Evolutionary conservation across 2,113 vertebrate species (phyloP).

Genomic region (Seriola aureovittata): DNA sequence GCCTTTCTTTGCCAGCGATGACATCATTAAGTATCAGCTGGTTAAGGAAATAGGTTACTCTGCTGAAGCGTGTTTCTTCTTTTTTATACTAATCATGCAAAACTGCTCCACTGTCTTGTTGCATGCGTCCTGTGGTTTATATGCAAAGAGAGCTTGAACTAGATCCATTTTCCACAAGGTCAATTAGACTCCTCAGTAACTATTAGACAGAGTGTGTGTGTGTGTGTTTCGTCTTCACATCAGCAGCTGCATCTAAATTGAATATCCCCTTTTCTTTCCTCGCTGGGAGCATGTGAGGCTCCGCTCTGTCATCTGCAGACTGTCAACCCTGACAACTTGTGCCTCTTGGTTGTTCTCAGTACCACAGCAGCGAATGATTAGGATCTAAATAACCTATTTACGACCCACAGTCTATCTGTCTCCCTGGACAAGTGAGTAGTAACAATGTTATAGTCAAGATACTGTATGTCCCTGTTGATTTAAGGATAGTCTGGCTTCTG

Average conservation of each 20-base stretch:
- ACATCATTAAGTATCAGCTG: background rate
- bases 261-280: conserved; percentile 6
- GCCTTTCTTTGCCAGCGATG: background rate
- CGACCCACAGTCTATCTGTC: conserved; percentile 8
- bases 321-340: conserved; percentile 26
- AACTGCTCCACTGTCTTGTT: background rate
- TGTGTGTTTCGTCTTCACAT: conserved; percentile 10
- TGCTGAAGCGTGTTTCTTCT: background rate
- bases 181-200: background rate
- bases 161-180: background rate
- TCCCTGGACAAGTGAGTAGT: background rate
- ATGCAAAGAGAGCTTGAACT: background rate
- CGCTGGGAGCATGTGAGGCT: conserved; percentile 18
- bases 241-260: conserved; percentile 29
- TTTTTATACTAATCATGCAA: background rate
- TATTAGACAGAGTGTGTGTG: conserved; percentile 4
- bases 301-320: conserved; percentile 24
- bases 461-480: background rate
- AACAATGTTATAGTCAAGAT: background rate
- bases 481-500: background rate
- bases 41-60: background rate
- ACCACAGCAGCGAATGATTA: conserved; percentile 17
- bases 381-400: conserved; percentile 45
- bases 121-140: background rate
- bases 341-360: conserved; percentile 13